These are phyloP conservation scores for Donacobius atricapilla DNA, from an alignment of 2,113 vertebrate species.

Conservation along the genomic window DNA sequence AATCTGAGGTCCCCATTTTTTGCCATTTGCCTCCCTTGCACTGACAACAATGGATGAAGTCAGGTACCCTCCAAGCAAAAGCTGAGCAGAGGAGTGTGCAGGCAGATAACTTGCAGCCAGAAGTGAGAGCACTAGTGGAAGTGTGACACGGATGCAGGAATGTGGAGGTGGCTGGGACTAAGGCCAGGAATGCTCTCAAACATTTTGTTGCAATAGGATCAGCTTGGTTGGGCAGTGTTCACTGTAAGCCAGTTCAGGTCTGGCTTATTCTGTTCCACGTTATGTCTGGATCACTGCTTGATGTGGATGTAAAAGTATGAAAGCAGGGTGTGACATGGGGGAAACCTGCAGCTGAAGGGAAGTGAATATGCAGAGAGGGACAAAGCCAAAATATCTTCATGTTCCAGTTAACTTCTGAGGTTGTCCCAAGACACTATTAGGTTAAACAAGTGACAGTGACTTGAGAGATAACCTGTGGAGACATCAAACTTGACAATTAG, in stretches of 20 bases:
- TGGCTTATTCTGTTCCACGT: fast-evolving
- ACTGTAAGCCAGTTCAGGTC: neutral
- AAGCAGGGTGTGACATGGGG: neutral
- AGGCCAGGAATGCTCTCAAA: neutral
- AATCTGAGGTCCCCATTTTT: neutral
- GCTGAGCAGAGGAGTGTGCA: neutral
- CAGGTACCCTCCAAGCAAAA: neutral
- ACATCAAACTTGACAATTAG: slow-evolving; percentile 33
- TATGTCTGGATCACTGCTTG: fast-evolving
- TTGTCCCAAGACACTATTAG: neutral
- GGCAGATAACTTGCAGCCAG: neutral
- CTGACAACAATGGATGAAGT: neutral
- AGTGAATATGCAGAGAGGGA: neutral
- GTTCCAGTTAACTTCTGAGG: slow-evolving; percentile 34
- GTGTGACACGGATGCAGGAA: neutral
- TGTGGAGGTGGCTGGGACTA: fast-evolving
- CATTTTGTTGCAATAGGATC: neutral
- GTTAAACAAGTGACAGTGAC: slow-evolving; percentile 35
- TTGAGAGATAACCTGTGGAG: slow-evolving; percentile 46
- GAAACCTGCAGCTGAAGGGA: neutral
- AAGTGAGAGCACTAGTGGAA: neutral
- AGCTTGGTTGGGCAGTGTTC: neutral
- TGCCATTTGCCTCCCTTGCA: neutral
- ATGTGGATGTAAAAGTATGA: neutral
- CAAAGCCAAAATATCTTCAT: slow-evolving; percentile 13